These are phyloP conservation scores for Acronicta psi DNA, from an alignment of 2,888 invertebrate genomes.

Conservation along the genomic window DNA sequence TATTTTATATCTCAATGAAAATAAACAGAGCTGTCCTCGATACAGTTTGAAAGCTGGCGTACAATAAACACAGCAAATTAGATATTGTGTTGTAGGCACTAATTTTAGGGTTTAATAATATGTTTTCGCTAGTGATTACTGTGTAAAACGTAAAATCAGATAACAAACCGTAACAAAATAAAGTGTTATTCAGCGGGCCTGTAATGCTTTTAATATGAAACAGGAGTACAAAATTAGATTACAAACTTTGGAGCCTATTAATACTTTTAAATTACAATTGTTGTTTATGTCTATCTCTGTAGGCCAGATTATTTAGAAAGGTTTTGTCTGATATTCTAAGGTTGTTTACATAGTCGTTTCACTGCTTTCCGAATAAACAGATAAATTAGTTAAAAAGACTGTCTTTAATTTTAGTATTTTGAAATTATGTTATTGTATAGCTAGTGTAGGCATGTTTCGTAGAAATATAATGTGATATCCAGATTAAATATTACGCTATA, in stretches of 20 bases:
- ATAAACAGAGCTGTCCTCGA: slow-evolving; percentile 27
- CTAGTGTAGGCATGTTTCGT: too few species aligned
- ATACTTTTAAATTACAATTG: slow-evolving; percentile 1
- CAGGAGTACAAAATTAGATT: slow-evolving; percentile 5
- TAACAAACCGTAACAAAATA: slow-evolving; percentile 5
- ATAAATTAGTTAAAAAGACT: neutral
- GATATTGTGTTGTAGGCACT: neutral
- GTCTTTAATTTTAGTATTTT: too few species aligned
- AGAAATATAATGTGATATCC: too few species aligned
- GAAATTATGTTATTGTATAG: too few species aligned
- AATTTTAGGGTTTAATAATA: slow-evolving; percentile 19
- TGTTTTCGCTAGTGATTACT: slow-evolving; percentile 8
- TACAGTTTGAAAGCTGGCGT: slow-evolving; percentile 6
- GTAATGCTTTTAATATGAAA: slow-evolving; percentile 2
- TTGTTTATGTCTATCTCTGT: neutral
- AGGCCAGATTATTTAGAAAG: neutral
- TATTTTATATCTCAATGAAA: slow-evolving; percentile 17
- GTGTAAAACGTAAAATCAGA: neutral
- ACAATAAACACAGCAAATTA: slow-evolving; percentile 22
- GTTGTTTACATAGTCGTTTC: neutral
- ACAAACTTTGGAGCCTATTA: slow-evolving; percentile 2
- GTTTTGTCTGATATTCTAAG: neutral
- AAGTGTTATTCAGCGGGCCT: neutral
- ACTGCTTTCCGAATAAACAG: neutral
- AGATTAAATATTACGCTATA: too few species aligned